Base-by-base conservation (phyloP, 2,888 invertebrate species). In the Choreutis nemorana region DNA sequence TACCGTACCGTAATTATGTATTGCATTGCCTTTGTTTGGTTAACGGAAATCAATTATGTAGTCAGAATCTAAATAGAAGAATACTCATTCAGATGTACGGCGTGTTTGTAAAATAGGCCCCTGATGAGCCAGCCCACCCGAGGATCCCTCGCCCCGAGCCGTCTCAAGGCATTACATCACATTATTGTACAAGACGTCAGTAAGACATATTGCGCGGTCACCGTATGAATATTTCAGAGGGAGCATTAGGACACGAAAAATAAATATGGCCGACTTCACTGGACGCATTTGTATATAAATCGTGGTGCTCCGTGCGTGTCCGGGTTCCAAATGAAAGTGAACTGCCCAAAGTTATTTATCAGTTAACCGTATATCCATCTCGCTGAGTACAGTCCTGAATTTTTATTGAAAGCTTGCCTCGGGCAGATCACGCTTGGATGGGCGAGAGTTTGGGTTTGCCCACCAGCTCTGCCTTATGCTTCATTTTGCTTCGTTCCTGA, bases 211-310 rank as follows among this genome's bases (percentile, higher is more conserved):
- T 64, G 63, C 47, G 48, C 59, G 71, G 67, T 57, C 65, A 71
- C 56, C 55, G 47, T 58, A 75, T 77, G 73, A 75, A 77, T 77
- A 77, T 77, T 73, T 77, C 73, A 75, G 51, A 45, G 64, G 63
- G 50, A 55, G 64, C 66, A 73, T 77, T 73, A 72, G 67, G 67
- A 57, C 61, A 54, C 54, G 62, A n/a, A n/a, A n/a, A n/a, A n/a
- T n/a, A n/a, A n/a, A n/a, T n/a, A n/a, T 65, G 65, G 58, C 56
- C 50, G 62, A 61, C 64, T 66, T 63, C 54, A 55, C 56, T 63
- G 65, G 61, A 60, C 70, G 67, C 64, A 66, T 70, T 64, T 66
- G 66, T 72, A 62, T 67, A 72, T 72, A 72, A 73, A 73, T 73
- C 68, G 67, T 62, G 50, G 61, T 57, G 48, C 49, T 50, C 48